A percentile compares a stretch with the other conserved stretches of the same genome.
phyloP scores from a whole-genome alignment of 2,888 invertebrate genomes.

The Caenorhabditis plicata region DNA sequence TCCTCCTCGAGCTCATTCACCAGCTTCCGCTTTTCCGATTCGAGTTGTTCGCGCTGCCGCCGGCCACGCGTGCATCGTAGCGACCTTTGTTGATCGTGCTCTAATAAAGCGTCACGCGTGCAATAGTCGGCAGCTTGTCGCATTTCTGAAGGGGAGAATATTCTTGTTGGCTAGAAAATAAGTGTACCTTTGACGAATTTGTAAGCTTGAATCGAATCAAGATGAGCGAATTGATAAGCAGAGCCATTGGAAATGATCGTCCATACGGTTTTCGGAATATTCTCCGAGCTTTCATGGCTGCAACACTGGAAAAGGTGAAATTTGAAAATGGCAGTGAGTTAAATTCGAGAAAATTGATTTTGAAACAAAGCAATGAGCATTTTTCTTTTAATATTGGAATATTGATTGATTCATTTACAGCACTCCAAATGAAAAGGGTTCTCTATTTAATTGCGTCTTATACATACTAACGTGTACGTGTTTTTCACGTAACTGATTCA shows the following conservation, averaged over 20 bases:
- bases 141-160: conserved; percentile 14
- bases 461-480: too few species aligned
- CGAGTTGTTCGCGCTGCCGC: conserved; percentile 10
- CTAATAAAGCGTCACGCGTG: conserved; percentile 10
- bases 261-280: conserved; percentile 15
- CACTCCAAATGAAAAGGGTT: too few species aligned
- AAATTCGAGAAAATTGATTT: too few species aligned
- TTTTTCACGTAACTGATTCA: too few species aligned
- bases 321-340: background rate
- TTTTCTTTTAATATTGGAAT: background rate
- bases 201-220: conserved; percentile 24
- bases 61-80: conserved; percentile 11
- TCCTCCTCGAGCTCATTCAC: conserved; percentile 44
- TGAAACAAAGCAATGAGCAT: background rate
- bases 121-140: conserved; percentile 14
- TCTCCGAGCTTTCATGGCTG: conserved; percentile 5
- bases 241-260: conserved; percentile 8
- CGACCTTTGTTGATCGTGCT: conserved; percentile 16
- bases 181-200: conserved; percentile 19
- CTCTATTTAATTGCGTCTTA: too few species aligned
- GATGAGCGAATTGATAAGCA: conserved; percentile 19
- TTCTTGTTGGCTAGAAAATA: background rate
- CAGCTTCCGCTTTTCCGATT: conserved; percentile 29
- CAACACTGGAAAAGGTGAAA: background rate
- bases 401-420: too few species aligned